phyloP scores from a whole-genome alignment of 2,113 vertebrate genomes.

The Raja brachyura region DNA sequence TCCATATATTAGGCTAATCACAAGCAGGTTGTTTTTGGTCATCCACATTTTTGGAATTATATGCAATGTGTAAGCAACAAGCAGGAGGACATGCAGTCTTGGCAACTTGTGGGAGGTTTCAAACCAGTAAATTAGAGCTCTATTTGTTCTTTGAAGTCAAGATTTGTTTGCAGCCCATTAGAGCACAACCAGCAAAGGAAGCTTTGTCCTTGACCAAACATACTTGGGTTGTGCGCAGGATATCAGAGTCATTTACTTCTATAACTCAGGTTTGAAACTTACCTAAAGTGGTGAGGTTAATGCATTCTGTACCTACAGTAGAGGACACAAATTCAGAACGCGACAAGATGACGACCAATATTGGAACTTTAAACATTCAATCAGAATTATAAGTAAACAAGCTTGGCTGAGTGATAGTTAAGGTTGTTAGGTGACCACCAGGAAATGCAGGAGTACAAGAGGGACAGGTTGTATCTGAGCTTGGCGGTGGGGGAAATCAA shows the following conservation, averaged over 20 bases:
- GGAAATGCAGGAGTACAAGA: too few species aligned
- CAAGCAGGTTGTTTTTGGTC: background rate
- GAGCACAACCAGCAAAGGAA: background rate
- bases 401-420: background rate
- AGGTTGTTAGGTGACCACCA: too few species aligned
- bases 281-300: background rate
- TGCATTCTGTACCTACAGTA: background rate
- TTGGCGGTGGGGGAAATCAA: too few species aligned
- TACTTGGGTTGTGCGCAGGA: background rate
- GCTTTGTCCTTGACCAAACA: background rate
- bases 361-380: background rate
- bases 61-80: background rate
- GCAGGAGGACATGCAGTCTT: background rate
- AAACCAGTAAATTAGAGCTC: background rate
- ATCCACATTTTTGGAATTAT: background rate
- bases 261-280: background rate
- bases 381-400: background rate
- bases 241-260: background rate
- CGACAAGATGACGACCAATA: background rate
- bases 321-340: background rate
- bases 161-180: background rate
- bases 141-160: background rate
- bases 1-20: background rate
- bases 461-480: too few species aligned
- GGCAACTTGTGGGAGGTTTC: background rate